phyloP scores from a whole-genome alignment of 2,888 invertebrate species.

The Morinoia aosen region DNA sequence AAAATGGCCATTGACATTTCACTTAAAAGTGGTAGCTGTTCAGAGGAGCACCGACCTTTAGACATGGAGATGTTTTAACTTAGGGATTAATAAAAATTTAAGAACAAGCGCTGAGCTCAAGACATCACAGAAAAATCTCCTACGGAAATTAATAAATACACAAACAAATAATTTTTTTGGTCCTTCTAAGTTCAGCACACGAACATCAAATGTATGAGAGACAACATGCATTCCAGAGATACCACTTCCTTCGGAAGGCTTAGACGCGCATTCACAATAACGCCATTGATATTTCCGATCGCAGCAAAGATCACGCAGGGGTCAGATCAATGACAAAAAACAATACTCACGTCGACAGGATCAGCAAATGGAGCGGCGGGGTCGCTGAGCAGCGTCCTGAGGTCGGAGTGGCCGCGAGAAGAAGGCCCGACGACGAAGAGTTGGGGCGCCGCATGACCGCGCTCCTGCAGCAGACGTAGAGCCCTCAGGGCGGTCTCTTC shows the following conservation, averaged over 20 bases:
- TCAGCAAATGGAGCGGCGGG: constrained; percentile 56
- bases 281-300: too few species aligned
- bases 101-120: not conserved
- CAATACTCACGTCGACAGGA: constrained; percentile 47
- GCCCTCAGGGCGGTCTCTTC: constrained; percentile 59
- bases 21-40: not conserved
- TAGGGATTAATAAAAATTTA: not conserved
- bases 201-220: too few species aligned
- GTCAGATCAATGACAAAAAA: too few species aligned
- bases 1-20: too few species aligned
- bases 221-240: too few species aligned
- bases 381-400: constrained; percentile 56
- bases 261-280: too few species aligned
- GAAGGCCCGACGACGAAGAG: constrained; percentile 59
- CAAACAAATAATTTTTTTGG: not conserved
- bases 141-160: not conserved
- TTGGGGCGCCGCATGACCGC: constrained; percentile 18
- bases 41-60: not conserved
- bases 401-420: constrained; percentile 54
- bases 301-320: too few species aligned
- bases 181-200: not conserved
- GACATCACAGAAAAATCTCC: not conserved
- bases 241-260: too few species aligned
- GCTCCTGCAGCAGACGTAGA: constrained; percentile 44
- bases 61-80: not conserved